A percentile compares a stretch with the other conserved stretches of the same genome.
Conservation (phyloP, 1,140 invertebrate species). For the Tetragnatha versicolor region DNA sequence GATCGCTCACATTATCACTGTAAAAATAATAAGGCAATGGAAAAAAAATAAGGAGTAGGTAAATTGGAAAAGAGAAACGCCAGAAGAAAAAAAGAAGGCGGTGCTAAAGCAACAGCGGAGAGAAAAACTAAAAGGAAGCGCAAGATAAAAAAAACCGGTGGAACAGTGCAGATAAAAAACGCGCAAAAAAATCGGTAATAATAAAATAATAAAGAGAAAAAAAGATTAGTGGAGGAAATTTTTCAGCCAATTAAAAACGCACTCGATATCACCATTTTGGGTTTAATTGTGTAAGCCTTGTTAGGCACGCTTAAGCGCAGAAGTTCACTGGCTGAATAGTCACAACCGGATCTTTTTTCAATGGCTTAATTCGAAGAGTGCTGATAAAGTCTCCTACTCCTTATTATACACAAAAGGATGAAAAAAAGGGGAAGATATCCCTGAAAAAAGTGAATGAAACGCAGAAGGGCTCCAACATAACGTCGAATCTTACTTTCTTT, state of each 20-base stretch:
- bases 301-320: conserved; percentile 42
- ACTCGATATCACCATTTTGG: conserved; percentile 54
- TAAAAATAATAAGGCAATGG: conserved; percentile 50
- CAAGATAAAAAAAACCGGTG: conserved; percentile 9
- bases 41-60: conserved; percentile 28
- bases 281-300: conserved; percentile 54
- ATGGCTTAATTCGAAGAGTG: conserved; percentile 50
- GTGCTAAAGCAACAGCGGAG: not conserved
- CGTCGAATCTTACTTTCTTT: conserved; percentile 18
- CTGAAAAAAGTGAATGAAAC: conserved; percentile 12
- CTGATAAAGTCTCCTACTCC: conserved; percentile 50
- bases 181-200: conserved; percentile 6
- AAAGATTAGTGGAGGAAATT: conserved; percentile 54
- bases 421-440: not conserved
- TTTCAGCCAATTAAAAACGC: conserved; percentile 55
- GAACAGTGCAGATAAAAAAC: not conserved
- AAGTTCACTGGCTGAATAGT: conserved; percentile 39
- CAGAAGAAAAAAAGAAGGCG: conserved; percentile 11
- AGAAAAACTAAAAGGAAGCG: conserved; percentile 10
- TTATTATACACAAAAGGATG: conserved; percentile 48
- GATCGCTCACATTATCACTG: conserved; percentile 52
- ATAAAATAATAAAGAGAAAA: conserved; percentile 27
- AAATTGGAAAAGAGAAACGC: conserved; percentile 21
- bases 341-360: conserved; percentile 39
- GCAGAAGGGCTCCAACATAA: conserved; percentile 18